A percentile compares a stretch with the other conserved stretches of the same genome.
phyloP scores from a whole-genome alignment of 2,113 vertebrate species.

The Silurus meridionalis region DNA sequence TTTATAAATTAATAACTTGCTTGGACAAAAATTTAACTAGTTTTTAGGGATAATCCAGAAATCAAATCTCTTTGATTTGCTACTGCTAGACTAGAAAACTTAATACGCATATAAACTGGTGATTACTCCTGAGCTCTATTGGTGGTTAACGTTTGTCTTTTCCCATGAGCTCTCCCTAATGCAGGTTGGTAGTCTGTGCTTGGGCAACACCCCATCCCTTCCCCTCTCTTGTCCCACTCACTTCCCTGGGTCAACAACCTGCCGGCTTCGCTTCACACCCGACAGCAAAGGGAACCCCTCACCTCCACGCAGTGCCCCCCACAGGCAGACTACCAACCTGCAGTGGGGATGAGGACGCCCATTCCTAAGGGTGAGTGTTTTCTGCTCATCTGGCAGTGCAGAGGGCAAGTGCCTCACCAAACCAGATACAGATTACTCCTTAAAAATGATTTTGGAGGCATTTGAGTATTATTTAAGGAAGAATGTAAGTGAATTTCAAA shows the following conservation, averaged over 20 bases:
- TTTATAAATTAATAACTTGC: background rate
- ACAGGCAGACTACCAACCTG: conserved; percentile 81
- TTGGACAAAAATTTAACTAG: background rate
- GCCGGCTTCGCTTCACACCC: conserved; percentile 61
- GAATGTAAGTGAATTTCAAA: background rate
- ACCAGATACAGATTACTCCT: background rate
- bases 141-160: conserved; percentile 70
- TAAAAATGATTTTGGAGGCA: background rate
- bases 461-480: background rate
- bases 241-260: conserved; percentile 56
- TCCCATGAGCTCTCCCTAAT: conserved; percentile 78
- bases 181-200: conserved; percentile 79
- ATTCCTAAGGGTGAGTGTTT: conserved; percentile 75
- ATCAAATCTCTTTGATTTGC: background rate
- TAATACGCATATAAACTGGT: background rate
- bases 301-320: conserved; percentile 72
- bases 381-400: conserved; percentile 47
- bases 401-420: conserved; percentile 26
- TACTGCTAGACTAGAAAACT: background rate
- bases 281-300: conserved; percentile 68
- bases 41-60: background rate
- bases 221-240: conserved; percentile 28
- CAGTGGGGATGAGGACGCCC: conserved; percentile 70
- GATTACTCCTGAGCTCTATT: conserved; percentile 10
- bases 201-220: conserved; percentile 50